These are phyloP conservation scores for Procavia capensis DNA, from an alignment of 2,113 vertebrate genomes.

Conservation along the genomic window DNA sequence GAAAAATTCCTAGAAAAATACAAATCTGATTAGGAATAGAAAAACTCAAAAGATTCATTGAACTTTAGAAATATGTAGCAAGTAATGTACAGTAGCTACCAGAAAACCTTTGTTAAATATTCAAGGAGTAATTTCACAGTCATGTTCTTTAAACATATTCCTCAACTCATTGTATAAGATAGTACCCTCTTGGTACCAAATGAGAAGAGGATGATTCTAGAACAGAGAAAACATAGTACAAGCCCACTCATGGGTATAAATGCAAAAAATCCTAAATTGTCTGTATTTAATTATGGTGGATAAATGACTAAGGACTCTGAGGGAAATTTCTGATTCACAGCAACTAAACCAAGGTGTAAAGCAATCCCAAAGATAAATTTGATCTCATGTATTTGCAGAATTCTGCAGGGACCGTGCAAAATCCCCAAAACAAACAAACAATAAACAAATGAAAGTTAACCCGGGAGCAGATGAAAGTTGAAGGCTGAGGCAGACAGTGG, in stretches of 20 bases:
- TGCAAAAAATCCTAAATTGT: background rate
- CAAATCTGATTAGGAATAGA: background rate
- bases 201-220: background rate
- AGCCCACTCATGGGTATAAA: background rate
- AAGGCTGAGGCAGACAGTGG: rapidly evolving
- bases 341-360: background rate
- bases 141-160: background rate
- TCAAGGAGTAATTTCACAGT: background rate
- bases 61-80: background rate
- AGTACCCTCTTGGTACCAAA: background rate
- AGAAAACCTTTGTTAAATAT: background rate
- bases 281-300: background rate
- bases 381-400: background rate
- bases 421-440: background rate
- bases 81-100: background rate
- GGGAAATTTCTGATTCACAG: background rate
- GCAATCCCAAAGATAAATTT: background rate
- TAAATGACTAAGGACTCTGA: background rate
- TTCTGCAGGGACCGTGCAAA: background rate
- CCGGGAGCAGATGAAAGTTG: background rate
- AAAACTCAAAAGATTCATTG: background rate
- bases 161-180: background rate
- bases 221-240: background rate
- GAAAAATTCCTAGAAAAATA: background rate
- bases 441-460: background rate